Evolutionary conservation across 2,113 vertebrate genomes (phyloP), one percentile per base, ranked within the genome.

Genomic region (Pelecanus crispus): DNA sequence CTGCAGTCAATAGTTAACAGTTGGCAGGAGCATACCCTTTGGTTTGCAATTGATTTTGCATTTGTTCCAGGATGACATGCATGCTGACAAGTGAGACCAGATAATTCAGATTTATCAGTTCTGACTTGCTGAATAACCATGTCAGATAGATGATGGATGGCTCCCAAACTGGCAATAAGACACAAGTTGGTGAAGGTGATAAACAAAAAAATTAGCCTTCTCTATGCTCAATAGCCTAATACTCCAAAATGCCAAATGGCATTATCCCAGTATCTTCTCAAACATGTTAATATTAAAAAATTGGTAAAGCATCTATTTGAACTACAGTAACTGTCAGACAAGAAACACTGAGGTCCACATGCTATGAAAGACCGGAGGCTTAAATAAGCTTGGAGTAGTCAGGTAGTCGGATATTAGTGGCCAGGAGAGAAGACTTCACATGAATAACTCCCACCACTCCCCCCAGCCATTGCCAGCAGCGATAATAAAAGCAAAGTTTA

Each of bases 11-110:
- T 56, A 79, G 88, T 85, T 90, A 95, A 45, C 65, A 92, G 65
- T 95, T 97, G 95, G 90, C 86, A 90, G 24, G 70, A 92, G 73
- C 67, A 45, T 52, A 92, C 75, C 75, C 92, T 97, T 96, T 88
- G 87, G 40, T 95, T 95, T 89, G 80, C 90, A 94, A 97, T 93
- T 95, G 91, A 97, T 94, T 98, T 97, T 97, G 77, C 88, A 89
- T 97, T 96, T 97, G 81, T 88, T 95, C 83, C 71, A 79, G 93
- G 93, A 94, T 95, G 72, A 96, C 96, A 92, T 92, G 59, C 25
- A 63, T 72, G 67, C 86, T 97, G 95, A 96, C 93, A 97, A 91
- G 61, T 71, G 83, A 86, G 91, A 95, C 31, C 87, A 88, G 93
- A 93, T 96, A 88, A 96, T 94, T 96, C 89, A 96, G 73, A 96